These are phyloP conservation scores for Podabrus alpinus DNA, from an alignment of 2,888 invertebrate species.

Conservation along the genomic window DNA sequence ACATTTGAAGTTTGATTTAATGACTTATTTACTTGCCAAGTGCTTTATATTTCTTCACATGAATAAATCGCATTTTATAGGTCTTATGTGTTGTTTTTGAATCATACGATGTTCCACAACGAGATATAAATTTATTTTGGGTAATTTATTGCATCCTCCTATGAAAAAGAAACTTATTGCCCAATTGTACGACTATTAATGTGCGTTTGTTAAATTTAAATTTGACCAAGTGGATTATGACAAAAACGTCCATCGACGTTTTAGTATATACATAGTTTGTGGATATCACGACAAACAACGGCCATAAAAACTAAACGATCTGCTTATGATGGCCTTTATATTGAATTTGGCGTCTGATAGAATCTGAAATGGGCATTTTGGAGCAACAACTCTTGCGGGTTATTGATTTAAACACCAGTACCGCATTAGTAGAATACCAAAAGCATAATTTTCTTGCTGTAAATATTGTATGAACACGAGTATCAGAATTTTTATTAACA, in stretches of 20 bases:
- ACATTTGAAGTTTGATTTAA: constrained; percentile 17
- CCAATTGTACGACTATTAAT: background rate
- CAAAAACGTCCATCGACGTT: background rate
- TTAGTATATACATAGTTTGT: background rate
- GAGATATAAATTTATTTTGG: constrained; percentile 7
- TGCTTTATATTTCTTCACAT: constrained; percentile 11
- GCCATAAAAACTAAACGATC: constrained; percentile 22
- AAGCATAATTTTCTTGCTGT: background rate
- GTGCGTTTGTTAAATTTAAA: background rate
- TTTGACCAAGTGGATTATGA: background rate
- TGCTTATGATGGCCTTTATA: constrained; percentile 18
- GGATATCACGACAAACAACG: constrained; percentile 20
- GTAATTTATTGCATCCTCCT: constrained; percentile 10
- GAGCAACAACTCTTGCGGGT: background rate
- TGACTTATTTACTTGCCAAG: constrained; percentile 9
- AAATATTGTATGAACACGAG: background rate
- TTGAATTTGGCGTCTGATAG: constrained; percentile 20
- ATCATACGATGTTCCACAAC: background rate
- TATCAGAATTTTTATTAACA: background rate
- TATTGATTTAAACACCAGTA: constrained; percentile 14
- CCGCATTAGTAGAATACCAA: constrained; percentile 12
- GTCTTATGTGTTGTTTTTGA: constrained; percentile 15
- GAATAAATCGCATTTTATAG: constrained; percentile 11
- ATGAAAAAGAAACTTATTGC: background rate
- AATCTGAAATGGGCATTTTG: constrained; percentile 6